Conservation (phyloP, 92 coral and sea anemone species). For the Scolanthus callimorphus region DNA sequence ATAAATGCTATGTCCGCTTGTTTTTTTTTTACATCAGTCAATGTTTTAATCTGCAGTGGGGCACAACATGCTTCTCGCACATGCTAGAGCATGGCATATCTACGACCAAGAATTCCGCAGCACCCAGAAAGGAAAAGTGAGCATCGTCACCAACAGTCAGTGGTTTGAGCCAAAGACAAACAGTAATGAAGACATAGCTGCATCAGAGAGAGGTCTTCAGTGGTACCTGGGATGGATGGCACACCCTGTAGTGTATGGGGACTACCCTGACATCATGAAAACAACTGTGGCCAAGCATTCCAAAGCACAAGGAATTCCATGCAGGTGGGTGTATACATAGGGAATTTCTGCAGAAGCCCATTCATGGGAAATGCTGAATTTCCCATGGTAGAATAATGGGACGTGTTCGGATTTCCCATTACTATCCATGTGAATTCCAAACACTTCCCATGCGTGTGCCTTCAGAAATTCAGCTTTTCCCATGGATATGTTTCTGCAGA, state of each 20-base stretch:
- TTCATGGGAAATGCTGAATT: too few species aligned
- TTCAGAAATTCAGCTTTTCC: too few species aligned
- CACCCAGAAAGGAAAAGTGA: constrained; percentile 66
- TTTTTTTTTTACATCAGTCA: not conserved
- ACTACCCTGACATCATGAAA: constrained; percentile 86
- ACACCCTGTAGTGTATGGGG: constrained; percentile 77
- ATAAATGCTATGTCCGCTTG: not conserved
- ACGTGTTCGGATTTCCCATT: too few species aligned
- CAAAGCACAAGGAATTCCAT: constrained; percentile 39
- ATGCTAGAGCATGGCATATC: constrained; percentile 89
- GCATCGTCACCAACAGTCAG: constrained; percentile 70
- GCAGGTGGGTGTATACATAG: too few species aligned
- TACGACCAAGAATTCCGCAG: constrained; percentile 77
- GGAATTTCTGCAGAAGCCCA: too few species aligned
- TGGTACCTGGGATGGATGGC: constrained; percentile 90
- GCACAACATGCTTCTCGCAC: constrained; percentile 80
- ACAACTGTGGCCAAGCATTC: constrained; percentile 48
- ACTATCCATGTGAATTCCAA: too few species aligned
- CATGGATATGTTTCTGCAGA: too few species aligned
- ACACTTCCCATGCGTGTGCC: too few species aligned
- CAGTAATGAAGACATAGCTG: constrained; percentile 53
- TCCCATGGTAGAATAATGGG: too few species aligned
- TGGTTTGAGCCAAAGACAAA: constrained; percentile 78
- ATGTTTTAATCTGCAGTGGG: constrained; percentile 38
- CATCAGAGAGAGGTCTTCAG: constrained; percentile 84